These are phyloP conservation scores for Oxyruncus cristatus DNA, from an alignment of 2,113 vertebrate genomes.

Conservation along the genomic window DNA sequence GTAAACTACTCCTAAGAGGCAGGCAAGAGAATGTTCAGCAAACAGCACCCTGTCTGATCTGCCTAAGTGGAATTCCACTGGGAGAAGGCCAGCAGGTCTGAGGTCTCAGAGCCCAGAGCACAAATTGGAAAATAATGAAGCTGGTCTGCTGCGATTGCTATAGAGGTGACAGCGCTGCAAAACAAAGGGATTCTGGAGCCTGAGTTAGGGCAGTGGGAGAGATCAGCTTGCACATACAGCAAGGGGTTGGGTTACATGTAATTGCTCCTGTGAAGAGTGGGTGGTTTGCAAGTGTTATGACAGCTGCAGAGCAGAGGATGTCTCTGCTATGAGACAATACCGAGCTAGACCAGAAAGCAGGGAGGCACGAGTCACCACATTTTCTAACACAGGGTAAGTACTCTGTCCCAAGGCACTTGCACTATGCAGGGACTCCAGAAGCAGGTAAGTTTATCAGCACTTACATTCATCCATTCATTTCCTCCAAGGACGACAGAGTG, in stretches of 20 bases:
- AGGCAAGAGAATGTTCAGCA: background rate
- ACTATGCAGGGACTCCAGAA: background rate
- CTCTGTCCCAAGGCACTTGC: background rate
- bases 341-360: slow-evolving; percentile 5
- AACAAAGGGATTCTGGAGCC: slow-evolving; percentile 37
- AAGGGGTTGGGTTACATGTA: slow-evolving; percentile 46
- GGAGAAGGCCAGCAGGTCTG: background rate
- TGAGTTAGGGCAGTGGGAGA: slow-evolving; percentile 16
- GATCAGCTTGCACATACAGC: slow-evolving; percentile 35
- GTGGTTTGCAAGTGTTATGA: slow-evolving; percentile 69
- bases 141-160: background rate
- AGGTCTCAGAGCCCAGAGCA: background rate
- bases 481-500: background rate
- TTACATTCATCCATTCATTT: background rate
- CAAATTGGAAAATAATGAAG: slow-evolving; percentile 57
- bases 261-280: slow-evolving; percentile 61
- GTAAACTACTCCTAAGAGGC: background rate
- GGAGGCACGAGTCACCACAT: background rate
- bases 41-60: background rate
- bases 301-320: slow-evolving; percentile 65
- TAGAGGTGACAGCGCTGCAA: slow-evolving; percentile 14
- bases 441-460: background rate
- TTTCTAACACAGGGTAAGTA: background rate
- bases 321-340: slow-evolving; percentile 46
- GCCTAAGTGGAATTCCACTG: background rate